Base-by-base conservation (phyloP, 2,797 vertebrate species). In the Galagoides demidoff region DNA sequence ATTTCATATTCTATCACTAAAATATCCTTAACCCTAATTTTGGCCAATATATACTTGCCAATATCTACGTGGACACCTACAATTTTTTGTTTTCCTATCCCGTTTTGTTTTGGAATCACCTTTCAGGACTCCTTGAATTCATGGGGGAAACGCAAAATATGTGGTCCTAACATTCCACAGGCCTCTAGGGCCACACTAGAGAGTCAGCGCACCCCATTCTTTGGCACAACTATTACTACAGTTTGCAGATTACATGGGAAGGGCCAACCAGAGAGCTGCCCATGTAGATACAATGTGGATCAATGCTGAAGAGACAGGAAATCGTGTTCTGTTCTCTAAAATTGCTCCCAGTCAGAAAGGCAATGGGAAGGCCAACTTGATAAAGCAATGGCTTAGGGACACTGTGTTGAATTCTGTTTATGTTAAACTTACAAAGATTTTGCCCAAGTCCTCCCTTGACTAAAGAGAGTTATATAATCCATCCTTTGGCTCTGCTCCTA, bases 1-100 rank as follows among this genome's bases (percentile, higher is more conserved):
- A 31, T 29, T 73, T 91, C 52, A 85, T 43, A 76, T 79, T 19
- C 23, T 87, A 9, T n/a, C 81, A 22, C 25, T 85, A 43, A 93
- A 92, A 93, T 92, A 90, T 5, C 23, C 31, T 79, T 43, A 63
- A 52, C 14, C 14, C n/a, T 70, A 57, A 70, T 90, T 97, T 94
- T 34, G 90, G 31, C 37, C n/a, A 64, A 68, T 22, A 66, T n/a
- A 87, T 64, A 71, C 55, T 22, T 43, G 39, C 39, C 39, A 43
- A 17, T 68, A 57, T 63, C n/a, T 78, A 31, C 49, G 25, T 66
- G 29, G 31, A 90, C 12, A 74, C 19, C 23, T 82, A 13, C 4
- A 89, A 59, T 16, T 73, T 73, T 31, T 79, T 34, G 13, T 34
- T 66, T 37, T 14, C 3, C 31, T 66, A 25, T 11, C 2, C 22